Base-by-base conservation (phyloP, 1,140 invertebrate genomes). In the Euura lappo region DNA sequence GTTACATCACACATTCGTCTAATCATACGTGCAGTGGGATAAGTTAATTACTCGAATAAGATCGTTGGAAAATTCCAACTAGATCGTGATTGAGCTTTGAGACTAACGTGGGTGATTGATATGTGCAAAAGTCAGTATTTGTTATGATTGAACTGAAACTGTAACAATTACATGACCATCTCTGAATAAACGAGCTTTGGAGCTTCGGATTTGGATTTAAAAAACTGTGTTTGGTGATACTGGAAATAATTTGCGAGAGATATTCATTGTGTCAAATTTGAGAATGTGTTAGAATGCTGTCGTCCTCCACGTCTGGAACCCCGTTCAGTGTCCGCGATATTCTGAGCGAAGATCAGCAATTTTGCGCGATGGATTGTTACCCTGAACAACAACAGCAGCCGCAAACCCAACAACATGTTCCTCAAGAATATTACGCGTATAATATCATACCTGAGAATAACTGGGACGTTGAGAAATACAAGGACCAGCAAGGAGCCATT, bases 301-400 rank as follows among this genome's bases (percentile, higher is more conserved):
- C 86, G 0, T 81, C 83, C 43, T 79, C 82, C 64, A 81, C 83
- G n/a, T 84, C 88, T 0, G 86, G 86, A 28, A 94, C 93, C 6
- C 93, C 93, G 11, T 94, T 94, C 82, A 94, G 93, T 70, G 94
- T 94, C 74, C 93, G 93, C 75, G 93, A 94, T 76, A 94, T 94
- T 80, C 85, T 94, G 71, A 94, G 79, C 77, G 84, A 82, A 44
- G 83, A 86, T 75, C 86, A 87, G 43, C 81, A 84, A 44, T 76
- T 87, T 0, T 77, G 78, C 3, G 72, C 68, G 6, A 88, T 88
- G 86, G 86, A 87, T 71, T 87, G 84, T 66, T 88, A 85, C 60
- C 73, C 78, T 0, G 13, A 70, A 1, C 79, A 82, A 42, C 78
- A 47, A 60, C 80, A 74, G 43, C 71, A 72, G 2, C 81, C 80